Conservation (phyloP, 2,113 vertebrate genomes). For the Anas platyrhynchos region DNA sequence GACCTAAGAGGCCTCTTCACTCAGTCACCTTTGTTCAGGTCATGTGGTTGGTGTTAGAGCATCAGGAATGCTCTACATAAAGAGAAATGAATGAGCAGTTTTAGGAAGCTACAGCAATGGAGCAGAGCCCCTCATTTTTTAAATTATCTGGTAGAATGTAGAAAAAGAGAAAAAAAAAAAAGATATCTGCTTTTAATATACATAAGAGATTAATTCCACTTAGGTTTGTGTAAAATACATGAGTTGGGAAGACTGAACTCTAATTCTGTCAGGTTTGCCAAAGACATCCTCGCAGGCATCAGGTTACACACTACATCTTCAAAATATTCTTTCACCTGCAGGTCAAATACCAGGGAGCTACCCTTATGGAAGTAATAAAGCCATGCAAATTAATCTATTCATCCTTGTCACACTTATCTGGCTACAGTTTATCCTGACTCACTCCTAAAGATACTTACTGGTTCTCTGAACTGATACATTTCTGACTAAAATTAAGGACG, state of each 20-base stretch:
- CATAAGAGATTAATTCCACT: background rate
- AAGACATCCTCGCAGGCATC: background rate
- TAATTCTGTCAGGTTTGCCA: conserved; percentile 22
- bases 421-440: background rate
- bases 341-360: background rate
- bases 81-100: background rate
- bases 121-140: background rate
- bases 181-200: background rate
- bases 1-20: background rate
- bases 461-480: background rate
- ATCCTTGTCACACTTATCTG: background rate
- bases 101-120: background rate
- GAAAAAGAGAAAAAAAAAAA: background rate
- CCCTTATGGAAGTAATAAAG: background rate
- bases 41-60: background rate
- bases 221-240: conserved; percentile 6
- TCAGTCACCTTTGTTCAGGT: background rate
- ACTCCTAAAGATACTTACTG: background rate
- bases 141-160: background rate
- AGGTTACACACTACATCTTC: conserved; percentile 14
- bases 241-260: background rate
- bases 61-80: background rate
- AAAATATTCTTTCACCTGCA: background rate
- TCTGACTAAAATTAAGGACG: background rate
- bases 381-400: background rate